Base-by-base conservation (phyloP, 2,888 invertebrate species). In the Dynastes tityus region DNA sequence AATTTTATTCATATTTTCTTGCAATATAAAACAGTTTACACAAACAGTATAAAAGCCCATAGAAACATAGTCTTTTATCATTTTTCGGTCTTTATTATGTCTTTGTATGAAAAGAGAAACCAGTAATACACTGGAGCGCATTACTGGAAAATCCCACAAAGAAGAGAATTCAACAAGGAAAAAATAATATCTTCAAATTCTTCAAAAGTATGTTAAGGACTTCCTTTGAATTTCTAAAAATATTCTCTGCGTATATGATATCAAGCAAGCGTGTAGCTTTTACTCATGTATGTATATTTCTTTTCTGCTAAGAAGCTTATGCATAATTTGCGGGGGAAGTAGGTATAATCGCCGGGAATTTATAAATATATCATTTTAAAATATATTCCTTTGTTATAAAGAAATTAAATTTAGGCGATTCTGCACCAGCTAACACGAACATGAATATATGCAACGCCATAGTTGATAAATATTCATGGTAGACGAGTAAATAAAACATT, bases 341-440 rank as follows among this genome's bases (percentile, higher is more conserved):
- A 68, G 8, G 45, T 68, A 11, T 29, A 27, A 64, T n/a, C 9
- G 22, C 11, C 27, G 6, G 5, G 63, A 27, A 63, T 63, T 22
- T 67, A 67, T 67, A 67, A 67, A 32, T 32, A 67, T 67, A 67
- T 67, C 49, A 67, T 51, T 49, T 68, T 68, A 68, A 68, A 68
- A 68, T 68, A 68, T 68, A 68, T 64, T 68, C 68, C 68, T 68
- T 68, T 68, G 68, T 68, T 68, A 49, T 22, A 68, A 49, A 16
- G 22, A 22, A 29, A 68, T 49, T 68, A 68, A 68, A 68, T 68
- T 16, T 49, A 68, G 68, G 22, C 1, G 11, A 22, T 67, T 45
- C 40, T 16, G 13, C 11, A 40, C 4, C 45, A 16, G 5, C 40
- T 37, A 37, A 37, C 45, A 16, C 45, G 2, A 6, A 29, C 27